Evolutionary conservation across 2,113 vertebrate genomes (phyloP), one percentile per base, ranked within the genome.

Genomic region (Salvator merianae): DNA sequence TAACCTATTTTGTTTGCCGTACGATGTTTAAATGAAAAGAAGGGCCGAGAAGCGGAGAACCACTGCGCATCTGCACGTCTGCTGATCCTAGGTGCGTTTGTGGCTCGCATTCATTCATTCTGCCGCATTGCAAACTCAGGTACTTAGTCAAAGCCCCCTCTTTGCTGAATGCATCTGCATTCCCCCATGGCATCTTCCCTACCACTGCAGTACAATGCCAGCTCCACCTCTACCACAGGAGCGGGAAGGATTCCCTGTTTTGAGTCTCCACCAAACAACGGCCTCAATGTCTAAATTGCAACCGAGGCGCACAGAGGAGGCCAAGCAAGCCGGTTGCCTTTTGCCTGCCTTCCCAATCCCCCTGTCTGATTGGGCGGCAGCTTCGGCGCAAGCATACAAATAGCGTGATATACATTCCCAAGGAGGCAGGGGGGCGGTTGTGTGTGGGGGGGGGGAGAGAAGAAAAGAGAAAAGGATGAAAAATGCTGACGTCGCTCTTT

Each of bases 401-500:
- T 32, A 36, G 14, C 3, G 63, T 55, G 59, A 53, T 30, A 12
- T 13, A 28, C 38, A 38, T 38, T 43, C 34, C 75, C 32, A 50
- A 65, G 2, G 26, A 55, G 14, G 12, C 12, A 13, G 3, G 16
- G 53, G 47, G 47, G 47, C n/a, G n/a, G n/a, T n/a, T n/a, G n/a
- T 47, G 43, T 9, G 10, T 5, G 53, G 53, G 8, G 14, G 53
- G 7, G 14, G 16, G 53, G 53, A 55, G 16, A 2, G 50, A 77
- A 36, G 36, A 6, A 55, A 59, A 59, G 32, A 22, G 81, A 86
- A 86, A 53, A 73, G 83, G 53, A 68, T 65, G 82, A 82, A 70
- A 88, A 81, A 90, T 14, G 66, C 20, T 84, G 85, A 53, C 83
- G 50, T 69, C 77, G 80, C 91, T 85, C 81, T 82, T 88, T 90